Percentiles rank a stretch among this genome's conserved stretches.
Evolutionary conservation across 2,888 invertebrate species (phyloP).

Genomic region (Diadegma fenestrale): DNA sequence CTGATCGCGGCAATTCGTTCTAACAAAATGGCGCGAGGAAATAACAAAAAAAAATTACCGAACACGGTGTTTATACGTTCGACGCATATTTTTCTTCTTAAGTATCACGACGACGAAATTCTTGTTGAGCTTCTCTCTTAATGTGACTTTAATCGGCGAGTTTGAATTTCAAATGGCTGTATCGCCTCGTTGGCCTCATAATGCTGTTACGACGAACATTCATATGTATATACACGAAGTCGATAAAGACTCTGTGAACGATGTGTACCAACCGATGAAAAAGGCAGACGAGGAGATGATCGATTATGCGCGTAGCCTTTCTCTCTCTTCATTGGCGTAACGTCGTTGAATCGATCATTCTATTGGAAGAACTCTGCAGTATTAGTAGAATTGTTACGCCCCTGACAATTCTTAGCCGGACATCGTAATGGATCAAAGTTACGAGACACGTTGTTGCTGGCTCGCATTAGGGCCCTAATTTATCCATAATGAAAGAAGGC

Average conservation of each 20-base stretch:
- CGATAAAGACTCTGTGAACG: constrained; percentile 44
- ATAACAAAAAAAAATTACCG: constrained; percentile 45
- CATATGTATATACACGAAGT: background rate
- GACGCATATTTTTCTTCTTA: constrained; percentile 36
- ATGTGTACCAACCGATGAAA: constrained; percentile 37
- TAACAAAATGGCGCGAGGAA: constrained; percentile 15
- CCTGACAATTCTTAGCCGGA: constrained; percentile 22
- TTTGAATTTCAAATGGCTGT: constrained; percentile 82
- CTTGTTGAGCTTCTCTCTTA: constrained; percentile 74
- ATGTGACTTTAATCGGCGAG: constrained; percentile 83
- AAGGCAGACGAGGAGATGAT: constrained; percentile 57
- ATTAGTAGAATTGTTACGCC: constrained; percentile 40
- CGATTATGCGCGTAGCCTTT: constrained; percentile 69
- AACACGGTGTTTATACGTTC: constrained; percentile 26
- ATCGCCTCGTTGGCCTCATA: constrained; percentile 73
- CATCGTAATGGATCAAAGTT: constrained; percentile 40
- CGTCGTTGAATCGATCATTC: constrained; percentile 53
- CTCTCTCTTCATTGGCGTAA: constrained; percentile 71
- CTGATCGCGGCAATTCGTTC: constrained; percentile 19
- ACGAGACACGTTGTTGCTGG: constrained; percentile 34
- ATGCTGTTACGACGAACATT: constrained; percentile 43
- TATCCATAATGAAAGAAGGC: constrained; percentile 79
- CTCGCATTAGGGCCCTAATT: constrained; percentile 77
- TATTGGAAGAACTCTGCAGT: constrained; percentile 21
- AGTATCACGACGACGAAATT: constrained; percentile 35